Evolutionary conservation across 2,888 invertebrate genomes (phyloP).

Genomic region (Caenorhabditis sulstoni): DNA sequence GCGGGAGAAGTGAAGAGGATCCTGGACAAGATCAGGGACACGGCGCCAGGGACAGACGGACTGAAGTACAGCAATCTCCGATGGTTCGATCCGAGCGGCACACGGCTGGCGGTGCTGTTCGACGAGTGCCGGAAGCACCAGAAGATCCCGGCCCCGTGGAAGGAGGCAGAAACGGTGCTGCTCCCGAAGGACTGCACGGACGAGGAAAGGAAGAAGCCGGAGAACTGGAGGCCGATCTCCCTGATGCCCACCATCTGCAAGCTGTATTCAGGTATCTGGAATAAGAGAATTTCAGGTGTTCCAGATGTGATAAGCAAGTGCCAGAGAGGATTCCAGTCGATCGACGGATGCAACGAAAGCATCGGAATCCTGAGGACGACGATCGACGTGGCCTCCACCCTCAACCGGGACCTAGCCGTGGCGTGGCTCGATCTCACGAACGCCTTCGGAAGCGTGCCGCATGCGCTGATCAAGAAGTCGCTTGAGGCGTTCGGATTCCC

Average conservation of each 20-base stretch:
- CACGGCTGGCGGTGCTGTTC: not conserved
- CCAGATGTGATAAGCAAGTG: conserved; percentile 28
- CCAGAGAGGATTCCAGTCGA: conserved; percentile 27
- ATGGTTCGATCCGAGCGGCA: conserved; percentile 7
- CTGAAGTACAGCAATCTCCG: not conserved
- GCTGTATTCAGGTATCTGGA: conserved; percentile 4
- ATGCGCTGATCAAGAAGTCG: not conserved
- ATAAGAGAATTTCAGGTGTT: conserved; percentile 2
- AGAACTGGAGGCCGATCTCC: conserved; percentile 3
- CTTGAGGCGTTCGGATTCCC: not conserved
- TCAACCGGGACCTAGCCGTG: conserved; percentile 3
- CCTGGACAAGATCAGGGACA: conserved; percentile 4
- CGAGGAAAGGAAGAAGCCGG: conserved; percentile 5
- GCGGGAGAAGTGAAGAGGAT: too few species aligned
- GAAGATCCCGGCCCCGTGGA: conserved; percentile 24
- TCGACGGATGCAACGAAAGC: conserved; percentile 11
- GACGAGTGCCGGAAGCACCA: conserved; percentile 1
- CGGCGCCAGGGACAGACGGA: conserved; percentile 13
- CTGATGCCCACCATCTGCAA: conserved; percentile 12
- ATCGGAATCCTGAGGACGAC: conserved; percentile 20
- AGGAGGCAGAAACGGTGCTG: conserved; percentile 29
- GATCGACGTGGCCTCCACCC: conserved; percentile 17
- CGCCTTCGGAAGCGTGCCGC: conserved; percentile 22
- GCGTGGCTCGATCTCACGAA: conserved; percentile 32
- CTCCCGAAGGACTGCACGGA: conserved; percentile 21